Evolutionary conservation across 2,113 vertebrate species (phyloP), one percentile per base, ranked within the genome.

Genomic region (Pithys albifrons): DNA sequence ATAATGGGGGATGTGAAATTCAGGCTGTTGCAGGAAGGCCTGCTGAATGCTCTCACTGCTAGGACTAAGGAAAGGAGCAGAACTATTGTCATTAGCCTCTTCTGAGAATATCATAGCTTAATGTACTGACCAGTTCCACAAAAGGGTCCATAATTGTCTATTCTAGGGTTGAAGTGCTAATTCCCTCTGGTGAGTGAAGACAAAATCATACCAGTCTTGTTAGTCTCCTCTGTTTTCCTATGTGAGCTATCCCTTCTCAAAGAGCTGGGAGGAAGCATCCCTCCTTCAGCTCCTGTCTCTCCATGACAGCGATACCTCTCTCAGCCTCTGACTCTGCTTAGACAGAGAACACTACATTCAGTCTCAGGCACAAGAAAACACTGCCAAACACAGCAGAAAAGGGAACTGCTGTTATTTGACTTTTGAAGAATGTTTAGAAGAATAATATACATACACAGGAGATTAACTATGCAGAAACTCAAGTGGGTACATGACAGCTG

Each of bases 181-280:
- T 72, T 65, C 48, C 55, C 7, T 65, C 51, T 48, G 39, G n/a
- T 48, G 31, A 89, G 16, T 9, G 43, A 37, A 52, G 64, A 29
- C 27, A 65, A 83, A 80, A 66, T 12, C 71, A 33, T 4, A 10
- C 13, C 66, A 58, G 29, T 18, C 23, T 61, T 69, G 25, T 3
- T 27, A 41, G 3, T 8, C 8, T 41, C 27, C n/a, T 27, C 43
- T 41, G 3, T 43, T 86, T 73, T 39, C 58, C 22, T 31, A 2
- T 10, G 2, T 3, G 51, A 35, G 5, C 6, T 46, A 0, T 45
- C 12, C 24, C 18, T 51, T 15, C 23, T 55, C 1, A 1, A 17
- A 12, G 28, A 19, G 19, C 37, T 54, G 61, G n/a, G 9, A 17
- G 41, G 19, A 59, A 25, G 22, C 4, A 3, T 5, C 39, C 43